Conservation (phyloP, 1,140 invertebrate genomes). For the Drosophila guanche region DNA sequence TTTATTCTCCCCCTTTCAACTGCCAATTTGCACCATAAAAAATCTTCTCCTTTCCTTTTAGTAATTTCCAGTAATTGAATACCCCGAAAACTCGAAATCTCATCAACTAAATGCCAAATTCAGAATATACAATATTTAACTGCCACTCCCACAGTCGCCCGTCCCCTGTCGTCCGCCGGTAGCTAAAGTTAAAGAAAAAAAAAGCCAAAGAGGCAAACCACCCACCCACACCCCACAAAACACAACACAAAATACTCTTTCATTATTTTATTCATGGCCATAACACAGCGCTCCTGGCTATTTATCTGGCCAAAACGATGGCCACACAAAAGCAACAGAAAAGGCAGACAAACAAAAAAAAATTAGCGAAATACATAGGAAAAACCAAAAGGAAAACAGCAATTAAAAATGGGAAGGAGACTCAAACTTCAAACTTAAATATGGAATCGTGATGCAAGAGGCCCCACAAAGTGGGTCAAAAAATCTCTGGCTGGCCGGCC, state of each 20-base stretch:
- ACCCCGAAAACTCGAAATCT: no score
- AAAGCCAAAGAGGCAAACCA: conserved; percentile 3
- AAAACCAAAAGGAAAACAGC: conserved; percentile 51
- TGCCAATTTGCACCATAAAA: no score
- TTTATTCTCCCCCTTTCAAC: no score
- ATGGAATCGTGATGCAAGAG: conserved; percentile 61
- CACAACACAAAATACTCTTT: conserved; percentile 16
- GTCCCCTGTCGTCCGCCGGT: no score
- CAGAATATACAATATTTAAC: no score
- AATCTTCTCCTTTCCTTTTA: no score
- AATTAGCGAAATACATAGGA: neutral
- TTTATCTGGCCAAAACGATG: conserved; percentile 52
- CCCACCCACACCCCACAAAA: neutral
- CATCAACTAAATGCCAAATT: no score
- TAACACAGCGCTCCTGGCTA: conserved; percentile 50
- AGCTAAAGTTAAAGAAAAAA: neutral
- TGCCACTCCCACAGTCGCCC: no score
- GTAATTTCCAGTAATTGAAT: no score
- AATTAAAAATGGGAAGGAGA: conserved; percentile 54
- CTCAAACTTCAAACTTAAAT: conserved; percentile 27
- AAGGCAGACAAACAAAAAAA: neutral
- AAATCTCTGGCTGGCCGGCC: conserved; percentile 44
- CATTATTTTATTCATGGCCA: conserved; percentile 58
- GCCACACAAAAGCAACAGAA: conserved; percentile 7
- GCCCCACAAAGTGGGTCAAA: conserved; percentile 58